Base-by-base conservation (phyloP, 2,888 invertebrate genomes). In the Buathra laborator region DNA sequence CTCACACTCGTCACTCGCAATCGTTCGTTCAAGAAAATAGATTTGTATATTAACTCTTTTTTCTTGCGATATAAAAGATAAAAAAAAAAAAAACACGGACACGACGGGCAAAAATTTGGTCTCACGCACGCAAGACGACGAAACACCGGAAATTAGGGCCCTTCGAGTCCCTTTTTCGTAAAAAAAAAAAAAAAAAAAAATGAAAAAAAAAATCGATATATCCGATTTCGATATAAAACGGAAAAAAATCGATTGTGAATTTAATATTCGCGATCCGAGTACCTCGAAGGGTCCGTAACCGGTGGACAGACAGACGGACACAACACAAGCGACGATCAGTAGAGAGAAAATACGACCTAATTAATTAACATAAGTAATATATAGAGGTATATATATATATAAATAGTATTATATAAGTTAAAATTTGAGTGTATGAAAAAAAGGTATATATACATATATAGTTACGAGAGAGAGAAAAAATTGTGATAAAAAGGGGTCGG, bases 251-350 rank as follows among this genome's bases (percentile, higher is more conserved):
- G n/a, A 53, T 53, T 9, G 7, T 64, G 24, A 64, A 24, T 1
- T 46, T 70, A 4, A 16, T 53, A 9, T 51, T 14, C 64, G 43
- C n/a, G 16, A 2, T 29, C n/a, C 66, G 48, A 70, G 12, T 68
- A 59, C 84, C 86, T 88, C 89, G 83, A 86, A 88, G 86, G 81
- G 83, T 84, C 86, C 72, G 53, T 10, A 37, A 67, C 71, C 80
- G 81, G 83, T 76, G 64, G 74, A 81, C 85, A 86, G 83, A 84
- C 87, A 85, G 85, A 90, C 90, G 88, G 87, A 89, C 87, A 87
- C 83, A 82, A 90, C 88, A 90, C 88, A 90, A 92, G 91, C 91
- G 88, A 89, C 86, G 88, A 74, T 71, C 68, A 85, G 59, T 79
- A 79, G 75, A 62, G 75, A 79, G 53, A 82, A 66, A 82, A 84